Base-by-base conservation (phyloP, 2,888 invertebrate species). In the Lymantria dispar region DNA sequence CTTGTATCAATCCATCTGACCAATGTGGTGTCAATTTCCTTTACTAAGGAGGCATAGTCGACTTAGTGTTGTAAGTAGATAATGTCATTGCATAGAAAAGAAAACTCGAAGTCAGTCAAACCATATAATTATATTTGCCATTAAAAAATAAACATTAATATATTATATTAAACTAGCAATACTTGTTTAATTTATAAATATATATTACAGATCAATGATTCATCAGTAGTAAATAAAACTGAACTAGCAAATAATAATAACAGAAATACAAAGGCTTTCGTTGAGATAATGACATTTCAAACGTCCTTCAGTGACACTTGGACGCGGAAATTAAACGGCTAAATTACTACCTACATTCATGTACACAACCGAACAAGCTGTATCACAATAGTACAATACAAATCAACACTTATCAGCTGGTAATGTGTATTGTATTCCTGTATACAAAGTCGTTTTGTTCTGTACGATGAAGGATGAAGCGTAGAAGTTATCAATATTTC, bases 291-390 rank as follows among this genome's bases (percentile, higher is more conserved):
- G 67, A 67, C 72, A 74, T 83, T 82, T 80, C 74, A 78, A 78
- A 79, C 76, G 85, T 84, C 87, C 87, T 87, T 86, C 84, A 79
- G 64, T 70, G 75, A 76, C 74, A 79, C 76, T 78, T 75, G 65
- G 76, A 86, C 67, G 77, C 86, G 86, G 87, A 87, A 86, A 86
- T 87, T 82, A 78, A 82, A 76, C 72, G 60, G 68, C 74, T 75
- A 81, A 83, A 84, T 85, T 78, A 82, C 84, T 85, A 80, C 80
- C 80, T 83, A 82, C 78, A 74, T 72, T 76, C 59, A 61, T 60
- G 68, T 68, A 67, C 62, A 68, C 55, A 46, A 47, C 56, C 51
- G 45, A 57, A 54, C 60, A 51, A 68, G 61, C 59, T 60, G 60
- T 68, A 64, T 55, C 53, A 69, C 59, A 64, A 69, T 62, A 62